These are phyloP conservation scores for Myiopsitta monachus DNA, from an alignment of 2,113 vertebrate genomes.

Conservation along the genomic window DNA sequence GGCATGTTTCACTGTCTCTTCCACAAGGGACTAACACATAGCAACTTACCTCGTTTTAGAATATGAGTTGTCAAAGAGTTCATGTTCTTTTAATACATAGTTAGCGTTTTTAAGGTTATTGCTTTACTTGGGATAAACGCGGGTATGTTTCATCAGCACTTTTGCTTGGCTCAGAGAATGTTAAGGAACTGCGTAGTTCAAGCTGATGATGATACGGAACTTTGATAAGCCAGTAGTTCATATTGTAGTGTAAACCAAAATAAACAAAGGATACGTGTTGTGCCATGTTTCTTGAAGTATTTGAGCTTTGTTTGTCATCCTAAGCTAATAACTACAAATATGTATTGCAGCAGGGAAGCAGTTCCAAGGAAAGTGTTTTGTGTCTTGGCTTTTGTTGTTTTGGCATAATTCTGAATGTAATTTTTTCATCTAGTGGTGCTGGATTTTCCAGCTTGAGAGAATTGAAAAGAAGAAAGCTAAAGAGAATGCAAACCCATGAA, in stretches of 20 bases:
- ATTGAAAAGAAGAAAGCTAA: neutral
- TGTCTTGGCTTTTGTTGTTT: neutral
- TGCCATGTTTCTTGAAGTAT: neutral
- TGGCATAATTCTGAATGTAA: neutral
- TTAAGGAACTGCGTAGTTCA: neutral
- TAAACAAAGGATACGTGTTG: neutral
- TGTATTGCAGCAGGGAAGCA: neutral
- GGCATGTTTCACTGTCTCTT: neutral
- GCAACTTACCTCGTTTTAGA: neutral
- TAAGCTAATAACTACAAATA: neutral
- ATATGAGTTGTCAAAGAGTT: neutral
- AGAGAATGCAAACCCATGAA: neutral
- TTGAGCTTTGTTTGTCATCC: neutral
- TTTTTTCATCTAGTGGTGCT: neutral
- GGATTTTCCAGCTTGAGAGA: neutral
- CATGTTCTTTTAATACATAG: fast-evolving
- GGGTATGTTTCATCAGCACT: neutral
- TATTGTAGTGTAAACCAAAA: neutral
- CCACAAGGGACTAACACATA: fast-evolving
- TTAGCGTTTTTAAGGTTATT: neutral
- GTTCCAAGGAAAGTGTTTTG: neutral
- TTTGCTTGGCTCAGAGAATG: neutral
- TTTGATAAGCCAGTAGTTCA: neutral
- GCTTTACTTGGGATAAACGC: neutral
- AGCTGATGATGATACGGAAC: neutral